Evolutionary conservation across 1,140 invertebrate genomes (phyloP), one percentile per base, ranked within the genome.

Genomic region (Lasioglossum albipes): DNA sequence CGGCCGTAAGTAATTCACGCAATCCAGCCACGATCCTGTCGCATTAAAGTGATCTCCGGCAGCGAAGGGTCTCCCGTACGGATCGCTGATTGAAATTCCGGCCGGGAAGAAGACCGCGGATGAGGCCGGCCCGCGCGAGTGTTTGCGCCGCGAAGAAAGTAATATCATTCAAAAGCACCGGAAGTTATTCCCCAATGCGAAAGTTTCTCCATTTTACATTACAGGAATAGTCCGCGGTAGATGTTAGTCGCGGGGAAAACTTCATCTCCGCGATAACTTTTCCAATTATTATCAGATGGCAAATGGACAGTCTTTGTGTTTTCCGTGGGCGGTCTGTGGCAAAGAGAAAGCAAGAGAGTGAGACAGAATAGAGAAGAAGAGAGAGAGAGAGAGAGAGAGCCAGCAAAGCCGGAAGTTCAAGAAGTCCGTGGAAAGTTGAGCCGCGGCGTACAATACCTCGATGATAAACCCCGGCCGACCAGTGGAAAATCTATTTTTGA

Each of bases 171-270:
- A 83, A 86, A 86, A 87, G 84, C 81, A 65, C 76, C 76, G 84
- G 74, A 86, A 83, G 84, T 86, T 87, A 86, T 86, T 87, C 85
- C 81, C 72, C 78, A 76, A 84, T 86, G 85, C 84, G 84, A 87
- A 87, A 87, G 84, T 87, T 87, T 87, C 84, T 81, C 85, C 84
- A 86, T 87, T 87, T 86, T 86, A 86, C 84, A 86, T 86, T 85
- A 85, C 75, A 77, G 80, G 75, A 75, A 85, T 72, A 71, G 84
- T 79, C 85, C 74, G 69, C 68, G 78, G 84, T n/a, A 18, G 77
- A 87, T 80, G 84, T 86, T 87, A 87, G 85, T 87, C 85, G 85
- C 81, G 77, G 70, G 66, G 52, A 77, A 83, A 87, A 86, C 84
- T 87, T 79, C 76, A 83, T 86, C 84, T 79, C 84, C n/a, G 62